These are phyloP conservation scores for Scolopax rusticola DNA, from an alignment of 2,797 vertebrate genomes.

Conservation along the genomic window DNA sequence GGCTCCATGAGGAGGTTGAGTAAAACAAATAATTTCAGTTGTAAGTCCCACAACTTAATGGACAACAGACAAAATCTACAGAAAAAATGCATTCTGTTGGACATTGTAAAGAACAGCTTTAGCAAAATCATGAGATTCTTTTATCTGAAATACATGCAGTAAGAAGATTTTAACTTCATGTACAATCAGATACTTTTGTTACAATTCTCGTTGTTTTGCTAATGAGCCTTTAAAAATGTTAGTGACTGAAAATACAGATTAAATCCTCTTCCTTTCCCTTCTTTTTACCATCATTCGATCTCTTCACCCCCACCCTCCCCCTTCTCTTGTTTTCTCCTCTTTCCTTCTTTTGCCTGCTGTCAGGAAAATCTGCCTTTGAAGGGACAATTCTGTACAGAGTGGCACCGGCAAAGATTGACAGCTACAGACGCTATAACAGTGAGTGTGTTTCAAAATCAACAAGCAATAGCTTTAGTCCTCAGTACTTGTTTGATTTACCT, in stretches of 20 bases:
- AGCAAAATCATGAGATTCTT: conserved; percentile 43
- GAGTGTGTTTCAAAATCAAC: conserved; percentile 79
- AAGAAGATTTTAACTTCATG: conserved; percentile 57
- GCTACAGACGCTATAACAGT: conserved; percentile 87
- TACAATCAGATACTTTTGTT: conserved; percentile 52
- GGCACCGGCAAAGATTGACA: conserved; percentile 82
- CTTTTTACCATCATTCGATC: conserved; percentile 78
- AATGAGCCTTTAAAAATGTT: conserved; percentile 65
- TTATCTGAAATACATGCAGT: conserved; percentile 36
- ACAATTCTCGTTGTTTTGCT: conserved; percentile 69
- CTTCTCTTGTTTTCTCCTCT: conserved; percentile 71
- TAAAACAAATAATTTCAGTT: neutral
- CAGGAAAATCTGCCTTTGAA: conserved; percentile 86
- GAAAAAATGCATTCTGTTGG: conserved; percentile 30
- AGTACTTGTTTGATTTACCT: conserved; percentile 68
- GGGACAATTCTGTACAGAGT: conserved; percentile 85
- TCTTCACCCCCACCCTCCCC: conserved; percentile 58
- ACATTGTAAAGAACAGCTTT: neutral
- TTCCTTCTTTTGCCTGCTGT: conserved; percentile 82
- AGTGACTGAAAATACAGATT: conserved; percentile 76
- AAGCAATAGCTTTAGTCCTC: conserved; percentile 71
- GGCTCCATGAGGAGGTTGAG: neutral
- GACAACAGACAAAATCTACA: neutral
- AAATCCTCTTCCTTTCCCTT: conserved; percentile 82
- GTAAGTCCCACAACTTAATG: neutral